A percentile compares a stretch with the other conserved stretches of the same genome.
These are phyloP conservation scores for Allenopithecus nigroviridis DNA, from an alignment of 2,797 vertebrate species.

Conservation along the genomic window DNA sequence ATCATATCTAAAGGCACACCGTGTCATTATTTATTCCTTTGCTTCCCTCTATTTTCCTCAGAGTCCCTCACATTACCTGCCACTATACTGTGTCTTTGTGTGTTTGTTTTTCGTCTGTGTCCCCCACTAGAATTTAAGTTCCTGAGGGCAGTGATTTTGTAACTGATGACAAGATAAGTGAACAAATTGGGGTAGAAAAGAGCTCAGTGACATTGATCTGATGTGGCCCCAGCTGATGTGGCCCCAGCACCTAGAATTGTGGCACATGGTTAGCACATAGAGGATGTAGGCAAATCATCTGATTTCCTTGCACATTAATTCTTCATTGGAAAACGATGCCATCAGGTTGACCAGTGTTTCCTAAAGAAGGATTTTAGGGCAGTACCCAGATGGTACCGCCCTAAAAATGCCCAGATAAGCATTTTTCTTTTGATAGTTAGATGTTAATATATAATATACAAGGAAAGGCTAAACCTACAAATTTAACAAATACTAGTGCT, in stretches of 20 bases:
- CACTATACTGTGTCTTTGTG: neutral
- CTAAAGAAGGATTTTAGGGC: neutral
- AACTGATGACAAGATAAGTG: neutral
- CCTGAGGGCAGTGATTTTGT: neutral
- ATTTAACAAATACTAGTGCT: neutral
- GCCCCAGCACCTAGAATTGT: neutral
- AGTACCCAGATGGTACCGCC: no score
- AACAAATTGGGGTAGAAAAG: neutral
- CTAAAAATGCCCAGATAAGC: neutral
- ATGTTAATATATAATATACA: neutral
- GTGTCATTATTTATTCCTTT: neutral
- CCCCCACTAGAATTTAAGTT: neutral
- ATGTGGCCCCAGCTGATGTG: neutral
- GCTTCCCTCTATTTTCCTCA: neutral
- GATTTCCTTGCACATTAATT: neutral
- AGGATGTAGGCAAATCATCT: neutral
- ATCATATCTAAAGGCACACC: fast-evolving
- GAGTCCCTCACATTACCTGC: neutral
- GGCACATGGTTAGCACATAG: neutral
- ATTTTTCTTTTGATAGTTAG: neutral
- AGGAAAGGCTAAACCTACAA: neutral
- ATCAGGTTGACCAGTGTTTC: neutral
- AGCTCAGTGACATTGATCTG: neutral
- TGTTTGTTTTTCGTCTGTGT: neutral
- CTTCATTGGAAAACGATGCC: neutral